phyloP scores from a whole-genome alignment of 2,113 vertebrate genomes.

The Collichthys lucidus region DNA sequence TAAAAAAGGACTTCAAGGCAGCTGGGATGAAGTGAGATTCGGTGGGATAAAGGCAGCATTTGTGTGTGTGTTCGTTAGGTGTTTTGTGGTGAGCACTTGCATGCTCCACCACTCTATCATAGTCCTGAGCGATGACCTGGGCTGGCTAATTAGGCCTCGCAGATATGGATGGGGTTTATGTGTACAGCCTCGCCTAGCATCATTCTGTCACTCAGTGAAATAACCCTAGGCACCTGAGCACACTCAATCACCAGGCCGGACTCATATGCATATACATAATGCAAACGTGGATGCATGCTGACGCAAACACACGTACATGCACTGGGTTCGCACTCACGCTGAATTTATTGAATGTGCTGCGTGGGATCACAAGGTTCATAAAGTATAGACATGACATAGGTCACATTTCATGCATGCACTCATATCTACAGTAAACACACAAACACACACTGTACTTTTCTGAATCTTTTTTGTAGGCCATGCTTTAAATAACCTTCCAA shows the following conservation, averaged over 20 bases:
- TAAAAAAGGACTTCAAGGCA: not conserved
- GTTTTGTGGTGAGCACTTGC: slow-evolving; percentile 29
- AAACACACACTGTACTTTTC: slow-evolving; percentile 50
- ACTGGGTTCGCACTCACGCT: not conserved
- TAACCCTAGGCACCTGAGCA: slow-evolving; percentile 68
- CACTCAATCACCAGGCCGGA: slow-evolving; percentile 42
- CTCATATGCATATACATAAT: slow-evolving; percentile 39
- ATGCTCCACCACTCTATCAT: slow-evolving; percentile 49
- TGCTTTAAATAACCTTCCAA: slow-evolving; percentile 81
- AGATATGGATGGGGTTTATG: slow-evolving; percentile 67
- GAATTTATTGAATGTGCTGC: not conserved
- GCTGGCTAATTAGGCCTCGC: slow-evolving; percentile 68
- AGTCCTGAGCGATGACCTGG: slow-evolving; percentile 53
- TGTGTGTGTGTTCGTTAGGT: slow-evolving; percentile 60
- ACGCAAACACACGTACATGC: not conserved
- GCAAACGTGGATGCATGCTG: not conserved
- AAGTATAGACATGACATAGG: slow-evolving; percentile 4
- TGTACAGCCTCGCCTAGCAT: slow-evolving; percentile 66
- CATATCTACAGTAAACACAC: slow-evolving; percentile 40
- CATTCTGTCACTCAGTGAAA: slow-evolving; percentile 78
- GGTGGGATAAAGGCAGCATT: slow-evolving; percentile 34
- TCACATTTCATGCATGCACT: slow-evolving; percentile 30
- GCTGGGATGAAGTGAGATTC: slow-evolving; percentile 14
- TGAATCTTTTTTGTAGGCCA: slow-evolving; percentile 77
- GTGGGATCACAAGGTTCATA: slow-evolving; percentile 3